Evolutionary conservation across 1,140 invertebrate species (phyloP), one percentile per base, ranked within the genome.

Genomic region (Orius insidiosus): DNA sequence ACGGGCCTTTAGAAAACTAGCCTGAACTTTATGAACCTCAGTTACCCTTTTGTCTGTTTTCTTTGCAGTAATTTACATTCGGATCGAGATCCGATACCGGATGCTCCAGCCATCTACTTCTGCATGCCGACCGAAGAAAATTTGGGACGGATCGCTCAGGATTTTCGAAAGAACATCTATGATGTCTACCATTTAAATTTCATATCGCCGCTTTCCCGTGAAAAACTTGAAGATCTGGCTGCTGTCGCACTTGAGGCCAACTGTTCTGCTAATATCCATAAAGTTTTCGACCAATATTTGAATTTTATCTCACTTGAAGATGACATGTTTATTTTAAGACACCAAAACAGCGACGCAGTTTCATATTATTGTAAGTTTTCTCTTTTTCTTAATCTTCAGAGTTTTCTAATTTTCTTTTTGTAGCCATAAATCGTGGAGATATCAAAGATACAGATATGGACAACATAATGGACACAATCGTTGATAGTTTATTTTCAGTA

Each of bases 261-360:
- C 57, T 81, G 79, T 57, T 85, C 92, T 14, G 72, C 81, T 31
- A 82, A 83, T 61, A 87, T 99, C 44, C 83, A 90, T 45, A 97
- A 96, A 68, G 84, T 96, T 32, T 94, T 77, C 64, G 92, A 96
- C 65, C 95, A 98, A 63, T 98, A 98, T 74, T 69, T 97, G 30
- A 97, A 98, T 68, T 99, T 98, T 60, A 97, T 99, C 56, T 86
- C 85, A 24, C 66, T 99, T 45, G 96, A 99, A 71, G 92, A 98
- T 66, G 92, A 98, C 62, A 74, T 99, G 63, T 99, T 98, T 66
- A 78, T 90, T 49, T 67, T 98, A 46, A 78, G 82, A 59, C 85
- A 95, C 64, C 87, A 93, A 63, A 85, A 88, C 57, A 84, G 83
- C 56, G 86, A 94, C 54, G 62, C 74, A 31, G 71, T 96, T 50